Percentiles rank a stretch among this genome's conserved stretches.
phyloP scores from a whole-genome alignment of 2,797 vertebrate species.

The Antrozous pallidus region DNA sequence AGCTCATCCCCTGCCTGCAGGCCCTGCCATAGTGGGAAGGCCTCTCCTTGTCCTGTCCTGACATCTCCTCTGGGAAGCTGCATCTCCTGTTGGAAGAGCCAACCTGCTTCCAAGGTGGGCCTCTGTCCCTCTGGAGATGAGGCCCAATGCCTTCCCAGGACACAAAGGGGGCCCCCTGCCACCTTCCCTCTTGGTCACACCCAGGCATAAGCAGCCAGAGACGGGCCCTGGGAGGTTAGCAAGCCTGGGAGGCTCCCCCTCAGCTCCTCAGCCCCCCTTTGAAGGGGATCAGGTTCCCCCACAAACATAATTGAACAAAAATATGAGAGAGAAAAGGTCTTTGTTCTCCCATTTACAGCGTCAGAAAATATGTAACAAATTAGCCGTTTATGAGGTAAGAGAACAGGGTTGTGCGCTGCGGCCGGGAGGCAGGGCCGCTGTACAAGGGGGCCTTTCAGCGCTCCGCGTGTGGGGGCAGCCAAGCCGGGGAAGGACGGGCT shows the following conservation, averaged over 20 bases:
- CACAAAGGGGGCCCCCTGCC: not conserved
- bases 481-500: not conserved
- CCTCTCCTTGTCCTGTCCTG: not conserved
- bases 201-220: not conserved
- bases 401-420: conserved; percentile 23
- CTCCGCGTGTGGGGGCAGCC: not conserved
- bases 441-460: conserved; percentile 70
- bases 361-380: conserved; percentile 81
- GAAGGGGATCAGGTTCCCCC: conserved; percentile 77
- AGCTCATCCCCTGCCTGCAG: too few relatives aligned
- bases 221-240: not conserved
- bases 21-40: not conserved
- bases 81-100: not conserved
- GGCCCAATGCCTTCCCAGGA: not conserved
- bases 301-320: conserved; percentile 79
- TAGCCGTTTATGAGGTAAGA: conserved; percentile 79
- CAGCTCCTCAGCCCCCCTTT: conserved; percentile 47
- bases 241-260: conserved; percentile 46
- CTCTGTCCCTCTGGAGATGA: not conserved
- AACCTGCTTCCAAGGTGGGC: not conserved
- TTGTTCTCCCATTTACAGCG: conserved; percentile 79
- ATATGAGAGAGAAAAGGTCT: conserved; percentile 79
- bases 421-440: not conserved
- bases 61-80: not conserved
- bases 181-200: not conserved